Conservation (phyloP, 2,797 vertebrate species). For the Sebastes aleutianus region DNA sequence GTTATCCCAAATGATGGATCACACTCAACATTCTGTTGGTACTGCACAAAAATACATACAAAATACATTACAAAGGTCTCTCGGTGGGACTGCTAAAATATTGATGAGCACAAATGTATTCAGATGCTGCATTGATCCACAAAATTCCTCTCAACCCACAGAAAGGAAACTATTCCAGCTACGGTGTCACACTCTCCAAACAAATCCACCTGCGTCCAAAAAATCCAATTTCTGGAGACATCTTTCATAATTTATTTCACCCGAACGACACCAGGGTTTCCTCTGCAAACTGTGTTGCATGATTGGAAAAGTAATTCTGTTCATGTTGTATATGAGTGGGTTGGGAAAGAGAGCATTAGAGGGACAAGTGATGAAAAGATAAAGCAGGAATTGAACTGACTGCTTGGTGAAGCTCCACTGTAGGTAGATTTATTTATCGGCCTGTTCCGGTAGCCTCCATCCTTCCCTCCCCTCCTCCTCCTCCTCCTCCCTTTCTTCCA, state of each 20-base stretch:
- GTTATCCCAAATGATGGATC: slow-evolving; percentile 5
- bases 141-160: background rate
- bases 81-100: slow-evolving; percentile 1
- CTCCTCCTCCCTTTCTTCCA: slow-evolving; percentile 8
- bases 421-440: slow-evolving; percentile 53
- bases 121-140: background rate
- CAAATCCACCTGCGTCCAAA: slow-evolving; percentile 12
- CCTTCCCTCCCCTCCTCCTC: background rate
- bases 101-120: slow-evolving; percentile 24
- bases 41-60: background rate
- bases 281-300: background rate
- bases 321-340: slow-evolving; percentile 26
- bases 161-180: background rate
- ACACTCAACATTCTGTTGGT: background rate
- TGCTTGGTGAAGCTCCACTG: background rate
- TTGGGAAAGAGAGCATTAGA: background rate
- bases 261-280: slow-evolving; percentile 1
- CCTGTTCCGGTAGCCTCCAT: slow-evolving; percentile 17
- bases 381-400: background rate
- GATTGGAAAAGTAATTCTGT: slow-evolving; percentile 21
- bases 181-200: slow-evolving; percentile 7
- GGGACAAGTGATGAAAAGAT: background rate
- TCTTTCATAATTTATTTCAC: slow-evolving; percentile 56
- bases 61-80: slow-evolving; percentile 3
- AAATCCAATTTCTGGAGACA: slow-evolving; percentile 38